A percentile compares a stretch with the other conserved stretches of the same genome.
Evolutionary conservation across 1,140 invertebrate genomes (phyloP).

Genomic region (Berghia stephanieae): DNA sequence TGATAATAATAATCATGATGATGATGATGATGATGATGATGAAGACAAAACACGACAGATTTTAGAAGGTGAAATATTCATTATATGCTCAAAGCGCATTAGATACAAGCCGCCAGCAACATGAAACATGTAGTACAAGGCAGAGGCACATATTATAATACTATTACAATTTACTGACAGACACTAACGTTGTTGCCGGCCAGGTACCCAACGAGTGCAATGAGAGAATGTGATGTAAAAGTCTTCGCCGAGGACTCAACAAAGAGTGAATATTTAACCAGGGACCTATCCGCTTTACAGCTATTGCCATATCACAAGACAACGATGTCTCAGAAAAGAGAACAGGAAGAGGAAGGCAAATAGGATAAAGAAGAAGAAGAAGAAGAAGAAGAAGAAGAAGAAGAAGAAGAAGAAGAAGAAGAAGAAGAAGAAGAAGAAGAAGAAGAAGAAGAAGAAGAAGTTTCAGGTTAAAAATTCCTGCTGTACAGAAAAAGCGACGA

Average conservation of each 20-base stretch:
- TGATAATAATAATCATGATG: neutral
- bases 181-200: neutral
- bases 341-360: neutral
- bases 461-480: too few species aligned
- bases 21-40: constrained; percentile 11
- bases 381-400: neutral
- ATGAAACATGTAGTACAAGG: neutral
- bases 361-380: neutral
- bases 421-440: neutral
- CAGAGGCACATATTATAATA: neutral
- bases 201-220: neutral
- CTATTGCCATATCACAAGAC: neutral
- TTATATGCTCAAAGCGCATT: neutral
- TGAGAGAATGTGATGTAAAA: neutral
- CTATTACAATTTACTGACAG: neutral
- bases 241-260: too few species aligned
- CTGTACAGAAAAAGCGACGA: too few species aligned
- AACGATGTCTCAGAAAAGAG: neutral
- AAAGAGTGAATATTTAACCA: too few species aligned
- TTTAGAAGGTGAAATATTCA: constrained; percentile 67
- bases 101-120: neutral
- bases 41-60: neutral
- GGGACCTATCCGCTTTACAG: too few species aligned
- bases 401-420: neutral
- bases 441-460: neutral